Evolutionary conservation across 92 coral and sea anemone species (phyloP), one percentile per base, ranked within the genome.

Genomic region (Palythoa heliodiscus): DNA sequence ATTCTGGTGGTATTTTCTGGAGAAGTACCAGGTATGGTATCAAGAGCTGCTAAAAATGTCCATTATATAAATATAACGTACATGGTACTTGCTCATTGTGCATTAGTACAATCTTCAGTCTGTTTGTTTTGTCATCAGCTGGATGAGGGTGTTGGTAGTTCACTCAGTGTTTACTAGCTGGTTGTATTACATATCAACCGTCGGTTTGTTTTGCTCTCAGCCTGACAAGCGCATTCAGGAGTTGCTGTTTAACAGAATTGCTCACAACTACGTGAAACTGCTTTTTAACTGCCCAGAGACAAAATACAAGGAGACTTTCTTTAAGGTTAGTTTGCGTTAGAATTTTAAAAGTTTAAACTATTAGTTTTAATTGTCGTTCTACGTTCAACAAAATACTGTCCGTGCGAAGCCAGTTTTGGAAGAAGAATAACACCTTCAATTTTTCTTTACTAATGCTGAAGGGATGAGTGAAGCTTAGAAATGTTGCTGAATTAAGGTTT

Each of bases 1-100:
- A n/a, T 96, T 96, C 63, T 96, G 99, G 98, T 96, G 98, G 98
- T 92, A 90, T 78, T 96, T 96, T 85, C 88, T 96, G 76, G 93
- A 96, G 76, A 96, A 89, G 77, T 96, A 96, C 78, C 98, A 96
- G 98, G 98, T 95, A 61, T 40, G 89, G 74, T 64, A 23, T 47
- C 15, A 2, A 37, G 35, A 16, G 0, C 6, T 13, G 3, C 37
- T 2, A 48, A n/a, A 11, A 1, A 2, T 39, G 9, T 20, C 15
- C 9, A 1, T 10, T 23, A 9, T 68, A 9, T 2, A 6, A n/a
- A 11, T 11, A 6, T 7, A 15, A 15, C 0, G 17, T 16, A 16
- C 4, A 3, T 19, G 19, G 69, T 63, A 19, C 10, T 19, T 9
- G 8, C 20, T 22, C 22, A 19, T 4, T 60, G 69, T 6, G 5